Percentiles rank a stretch among this genome's conserved stretches.
Conservation (phyloP, 1,140 invertebrate species). For the Ceratitis capitata region DNA sequence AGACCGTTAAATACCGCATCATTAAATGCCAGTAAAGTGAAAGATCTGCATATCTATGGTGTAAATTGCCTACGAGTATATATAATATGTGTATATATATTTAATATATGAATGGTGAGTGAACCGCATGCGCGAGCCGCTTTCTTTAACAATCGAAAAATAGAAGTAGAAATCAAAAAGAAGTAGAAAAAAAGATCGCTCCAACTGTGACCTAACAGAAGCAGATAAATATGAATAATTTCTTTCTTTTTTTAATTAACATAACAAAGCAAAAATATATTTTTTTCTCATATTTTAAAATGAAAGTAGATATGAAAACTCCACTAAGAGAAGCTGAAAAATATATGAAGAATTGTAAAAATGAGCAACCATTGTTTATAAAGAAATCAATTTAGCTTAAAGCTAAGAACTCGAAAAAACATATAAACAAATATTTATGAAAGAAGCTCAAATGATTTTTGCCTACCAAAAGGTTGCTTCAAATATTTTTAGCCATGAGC, state of each 20-base stretch:
- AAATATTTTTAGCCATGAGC: neutral
- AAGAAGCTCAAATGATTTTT: neutral
- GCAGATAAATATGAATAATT: neutral
- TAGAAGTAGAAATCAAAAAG: neutral
- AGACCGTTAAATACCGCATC: neutral
- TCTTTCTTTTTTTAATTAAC: constrained; percentile 1
- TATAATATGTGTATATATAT: too few species aligned
- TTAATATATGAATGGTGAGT: neutral
- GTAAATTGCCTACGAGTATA: too few species aligned
- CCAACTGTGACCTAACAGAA: neutral
- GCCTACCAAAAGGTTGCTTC: neutral
- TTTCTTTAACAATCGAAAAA: neutral
- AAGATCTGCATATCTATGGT: neutral
- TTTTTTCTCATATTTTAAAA: neutral
- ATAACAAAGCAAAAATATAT: constrained; percentile 8
- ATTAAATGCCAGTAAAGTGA: neutral
- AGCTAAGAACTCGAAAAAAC: neutral
- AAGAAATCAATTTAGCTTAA: neutral
- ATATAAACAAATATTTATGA: neutral
- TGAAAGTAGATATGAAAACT: neutral
- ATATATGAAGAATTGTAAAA: neutral
- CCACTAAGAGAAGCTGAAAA: neutral
- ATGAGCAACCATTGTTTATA: constrained; percentile 1
- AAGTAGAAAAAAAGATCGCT: neutral
- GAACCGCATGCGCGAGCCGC: neutral